Evolutionary conservation across 2,797 vertebrate genomes (phyloP).

Genomic region (Gymnoscopelus microlampas): DNA sequence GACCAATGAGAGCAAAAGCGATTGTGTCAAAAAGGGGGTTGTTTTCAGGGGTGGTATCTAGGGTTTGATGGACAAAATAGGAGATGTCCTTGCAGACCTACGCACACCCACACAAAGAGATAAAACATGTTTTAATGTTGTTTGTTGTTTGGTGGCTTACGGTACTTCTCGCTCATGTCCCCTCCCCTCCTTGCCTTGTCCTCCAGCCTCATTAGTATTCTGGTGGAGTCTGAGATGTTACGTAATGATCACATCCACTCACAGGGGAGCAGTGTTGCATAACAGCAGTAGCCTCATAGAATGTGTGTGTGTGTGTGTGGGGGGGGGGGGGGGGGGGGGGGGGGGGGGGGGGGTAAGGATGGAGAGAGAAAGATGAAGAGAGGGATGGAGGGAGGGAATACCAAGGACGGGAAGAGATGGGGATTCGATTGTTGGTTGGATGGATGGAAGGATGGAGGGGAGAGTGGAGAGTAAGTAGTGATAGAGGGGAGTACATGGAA

Average conservation of each 20-base stretch:
- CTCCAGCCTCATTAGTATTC: conserved; percentile 78
- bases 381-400: not conserved
- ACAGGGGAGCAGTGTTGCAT: conserved; percentile 75
- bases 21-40: conserved; percentile 5
- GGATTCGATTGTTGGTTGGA: not conserved
- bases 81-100: not conserved
- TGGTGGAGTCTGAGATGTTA: conserved; percentile 73
- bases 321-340: not conserved
- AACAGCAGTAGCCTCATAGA: conserved; percentile 67
- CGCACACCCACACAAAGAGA: not conserved
- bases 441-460: not conserved
- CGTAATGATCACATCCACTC: conserved; percentile 79
- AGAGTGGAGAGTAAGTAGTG: not conserved
- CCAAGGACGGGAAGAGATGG: conserved; percentile 7
- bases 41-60: not conserved
- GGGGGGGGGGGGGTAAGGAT: not conserved
- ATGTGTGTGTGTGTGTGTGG: conserved; percentile 20
- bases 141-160: not conserved
- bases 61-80: conserved; percentile 5
- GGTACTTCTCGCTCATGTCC: too few relatives aligned
- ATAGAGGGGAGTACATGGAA: not conserved
- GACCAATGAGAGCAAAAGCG: not conserved
- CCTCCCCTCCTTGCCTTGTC: conserved; percentile 21
- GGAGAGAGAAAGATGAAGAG: conserved; percentile 18
- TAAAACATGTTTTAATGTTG: conserved; percentile 2